phyloP scores from a whole-genome alignment of 1,140 invertebrate genomes.

The Neoseiulus cucumeris region DNA sequence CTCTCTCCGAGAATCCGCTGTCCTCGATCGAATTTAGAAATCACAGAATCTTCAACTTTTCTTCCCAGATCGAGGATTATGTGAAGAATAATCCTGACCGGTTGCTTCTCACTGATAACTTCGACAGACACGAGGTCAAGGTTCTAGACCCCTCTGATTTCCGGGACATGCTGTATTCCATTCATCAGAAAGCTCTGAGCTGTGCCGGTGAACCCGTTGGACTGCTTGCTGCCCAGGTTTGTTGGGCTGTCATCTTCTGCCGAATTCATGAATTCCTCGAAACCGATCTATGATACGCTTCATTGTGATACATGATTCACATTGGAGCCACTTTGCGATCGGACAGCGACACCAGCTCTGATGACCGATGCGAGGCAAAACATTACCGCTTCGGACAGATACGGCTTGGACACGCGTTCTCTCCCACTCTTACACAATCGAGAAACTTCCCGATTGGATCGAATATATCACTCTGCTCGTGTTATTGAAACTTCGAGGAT shows the following conservation, averaged over 20 bases:
- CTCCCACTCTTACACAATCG: not conserved
- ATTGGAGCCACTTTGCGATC: not conserved
- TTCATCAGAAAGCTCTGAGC: constrained; percentile 50
- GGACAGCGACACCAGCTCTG: not conserved
- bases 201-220: constrained; percentile 90
- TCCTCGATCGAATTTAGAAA: no score
- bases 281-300: not conserved
- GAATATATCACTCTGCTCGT: constrained; percentile 16
- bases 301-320: not conserved
- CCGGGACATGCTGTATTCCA: constrained; percentile 48
- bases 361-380: constrained; percentile 4
- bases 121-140: constrained; percentile 18
- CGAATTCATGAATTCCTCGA: not conserved
- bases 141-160: constrained; percentile 31
- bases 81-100: constrained; percentile 26
- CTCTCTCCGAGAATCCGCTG: not conserved
- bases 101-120: constrained; percentile 7
- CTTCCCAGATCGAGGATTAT: constrained; percentile 37
- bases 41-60: no score
- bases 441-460: not conserved
- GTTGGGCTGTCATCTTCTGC: not conserved
- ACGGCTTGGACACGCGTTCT: not conserved
- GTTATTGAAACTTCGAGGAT: constrained; percentile 11
- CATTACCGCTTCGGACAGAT: constrained; percentile 7
- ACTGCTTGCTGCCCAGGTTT: constrained; percentile 60